Base-by-base conservation (phyloP, 2,113 vertebrate species). In the Carassius auratus region DNA sequence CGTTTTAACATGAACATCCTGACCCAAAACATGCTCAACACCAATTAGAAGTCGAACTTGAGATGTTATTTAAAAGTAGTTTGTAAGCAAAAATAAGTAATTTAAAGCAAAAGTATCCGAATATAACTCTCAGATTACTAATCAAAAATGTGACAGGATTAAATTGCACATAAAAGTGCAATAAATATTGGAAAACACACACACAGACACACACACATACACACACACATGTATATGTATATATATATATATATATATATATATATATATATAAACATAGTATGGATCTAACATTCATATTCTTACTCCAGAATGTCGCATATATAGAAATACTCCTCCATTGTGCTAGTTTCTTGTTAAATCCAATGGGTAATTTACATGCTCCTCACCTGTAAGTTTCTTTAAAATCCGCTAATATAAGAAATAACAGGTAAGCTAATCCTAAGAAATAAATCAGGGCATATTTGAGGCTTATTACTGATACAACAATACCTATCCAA, bases 381-480 rank as follows among this genome's bases (percentile, higher is more conserved):
- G 9, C 36, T 73, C 17, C 30, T 36, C 64, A 57, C 79, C 61
- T 80, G 33, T 62, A n/a, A 66, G 13, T 30, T 33, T 33, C 26
- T 33, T 33, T 66, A 5, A 66, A 66, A 33, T 30, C 13, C 15
- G 64, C 64, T 33, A 68, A 68, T 33, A 68, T 68, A 68, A 68
- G 26, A 68, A 33, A 33, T 33, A 68, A 68, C 23, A 66, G 5
- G 64, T 26, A 66, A 66, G 5, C n/a, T 62, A 23, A 4, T 55
- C 50, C 14, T 62, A 45, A 45, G 8, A 8, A 8, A 45, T 45
- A 45, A 45, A 45, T 45, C 42, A 9, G 8, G 82, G 81, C 62
- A 82, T 64, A 61, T 74, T 83, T 75, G 17, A 76, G 73, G 45
- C 50, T 50, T 15, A 77, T 87, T 88, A 75, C 86, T 83, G 42